phyloP scores from a whole-genome alignment of 2,888 invertebrate species.

The Meta bourneti region DNA sequence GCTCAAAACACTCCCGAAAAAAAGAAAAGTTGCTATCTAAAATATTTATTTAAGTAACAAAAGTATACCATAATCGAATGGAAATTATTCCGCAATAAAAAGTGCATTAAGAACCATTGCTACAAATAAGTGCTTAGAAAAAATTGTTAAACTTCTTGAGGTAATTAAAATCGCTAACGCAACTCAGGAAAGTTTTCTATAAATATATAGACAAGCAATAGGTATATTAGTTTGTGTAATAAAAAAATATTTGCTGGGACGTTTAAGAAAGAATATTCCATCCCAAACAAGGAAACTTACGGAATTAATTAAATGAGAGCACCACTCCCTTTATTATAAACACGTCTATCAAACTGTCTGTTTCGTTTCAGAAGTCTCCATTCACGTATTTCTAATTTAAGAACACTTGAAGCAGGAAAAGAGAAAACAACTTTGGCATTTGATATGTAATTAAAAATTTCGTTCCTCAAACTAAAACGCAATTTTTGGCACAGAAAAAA shows the following conservation, averaged over 20 bases:
- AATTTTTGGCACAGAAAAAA: constrained; percentile 49
- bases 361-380: neutral
- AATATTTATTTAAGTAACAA: neutral
- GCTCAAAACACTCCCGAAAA: neutral
- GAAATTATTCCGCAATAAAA: too few relatives aligned
- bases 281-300: neutral
- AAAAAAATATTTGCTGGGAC: too few relatives aligned
- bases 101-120: too few relatives aligned
- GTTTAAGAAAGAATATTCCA: neutral
- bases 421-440: constrained; percentile 57
- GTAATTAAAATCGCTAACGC: too few relatives aligned
- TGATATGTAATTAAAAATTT: constrained; percentile 68
- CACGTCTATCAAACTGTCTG: constrained; percentile 13
- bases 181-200: too few relatives aligned
- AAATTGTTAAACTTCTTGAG: too few relatives aligned
- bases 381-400: constrained; percentile 21
- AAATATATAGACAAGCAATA: too few relatives aligned
- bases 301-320: constrained; percentile 7
- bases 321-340: neutral
- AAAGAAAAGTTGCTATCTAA: neutral
- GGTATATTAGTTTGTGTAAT: too few relatives aligned
- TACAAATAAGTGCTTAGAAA: too few relatives aligned
- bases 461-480: constrained; percentile 27
- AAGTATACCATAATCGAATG: neutral
- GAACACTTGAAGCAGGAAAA: neutral